Conservation (phyloP, 1,140 invertebrate species). For the Melitaea cinxia region DNA sequence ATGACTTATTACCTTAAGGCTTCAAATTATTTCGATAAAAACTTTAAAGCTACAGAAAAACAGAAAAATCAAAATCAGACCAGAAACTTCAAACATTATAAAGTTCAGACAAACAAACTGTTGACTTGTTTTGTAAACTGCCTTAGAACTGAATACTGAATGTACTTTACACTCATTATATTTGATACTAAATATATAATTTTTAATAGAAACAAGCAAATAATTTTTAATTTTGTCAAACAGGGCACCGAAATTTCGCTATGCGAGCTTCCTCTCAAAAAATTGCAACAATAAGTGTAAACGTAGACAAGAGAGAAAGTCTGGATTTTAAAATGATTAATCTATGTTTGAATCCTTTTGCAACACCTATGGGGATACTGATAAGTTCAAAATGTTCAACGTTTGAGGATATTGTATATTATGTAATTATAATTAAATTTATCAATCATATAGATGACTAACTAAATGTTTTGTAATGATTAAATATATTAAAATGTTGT, state of each 20-base stretch:
- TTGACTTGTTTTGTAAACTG: no score
- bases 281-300: conserved; percentile 6
- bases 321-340: not conserved
- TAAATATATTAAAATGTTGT: not conserved
- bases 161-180: no score
- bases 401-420: conserved; percentile 25
- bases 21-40: no score
- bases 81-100: no score
- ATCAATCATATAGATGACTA: not conserved
- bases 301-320: not conserved
- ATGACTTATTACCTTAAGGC: no score
- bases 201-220: not conserved
- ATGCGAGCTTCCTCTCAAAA: conserved; percentile 8
- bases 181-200: no score
- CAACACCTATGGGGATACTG: conserved; percentile 36
- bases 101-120: no score
- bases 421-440: conserved; percentile 29
- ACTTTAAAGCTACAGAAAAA: no score
- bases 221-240: not conserved
- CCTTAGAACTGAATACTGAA: no score
- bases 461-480: not conserved
- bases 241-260: conserved; percentile 17
- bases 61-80: no score
- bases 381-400: conserved; percentile 35
- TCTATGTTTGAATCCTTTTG: conserved; percentile 27